These are phyloP conservation scores for Tympanuchus pallidicinctus DNA, from an alignment of 2,113 vertebrate genomes.

Conservation along the genomic window DNA sequence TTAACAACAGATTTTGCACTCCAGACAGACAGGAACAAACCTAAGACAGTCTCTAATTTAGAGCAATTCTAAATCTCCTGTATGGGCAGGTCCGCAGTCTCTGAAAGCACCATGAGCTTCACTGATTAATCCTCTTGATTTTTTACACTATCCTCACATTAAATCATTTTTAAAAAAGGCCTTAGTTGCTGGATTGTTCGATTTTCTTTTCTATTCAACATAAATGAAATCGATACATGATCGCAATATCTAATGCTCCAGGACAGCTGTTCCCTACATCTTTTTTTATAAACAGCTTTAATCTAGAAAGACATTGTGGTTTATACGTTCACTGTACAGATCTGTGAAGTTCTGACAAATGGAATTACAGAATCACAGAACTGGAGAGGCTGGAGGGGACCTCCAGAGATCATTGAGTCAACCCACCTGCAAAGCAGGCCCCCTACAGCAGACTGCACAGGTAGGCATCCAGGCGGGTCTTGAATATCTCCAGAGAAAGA, in stretches of 20 bases:
- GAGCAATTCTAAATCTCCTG: neutral
- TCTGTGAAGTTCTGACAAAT: neutral
- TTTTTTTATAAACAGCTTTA: neutral
- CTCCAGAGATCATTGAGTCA: too few relatives aligned
- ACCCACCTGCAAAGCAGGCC: too few relatives aligned
- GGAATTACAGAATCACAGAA: neutral
- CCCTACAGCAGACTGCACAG: too few relatives aligned
- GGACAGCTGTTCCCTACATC: neutral
- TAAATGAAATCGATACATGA: neutral
- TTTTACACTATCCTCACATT: neutral
- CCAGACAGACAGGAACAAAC: neutral
- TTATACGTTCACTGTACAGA: neutral
- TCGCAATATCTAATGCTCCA: neutral
- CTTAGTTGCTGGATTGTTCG: neutral
- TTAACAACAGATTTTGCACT: neutral
- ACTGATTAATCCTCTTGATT: neutral
- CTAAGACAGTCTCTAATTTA: neutral
- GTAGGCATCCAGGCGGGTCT: too few relatives aligned
- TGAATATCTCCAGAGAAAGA: too few relatives aligned
- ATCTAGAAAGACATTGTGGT: neutral
- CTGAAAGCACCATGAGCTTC: neutral
- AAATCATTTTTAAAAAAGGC: neutral
- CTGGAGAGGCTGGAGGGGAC: too few relatives aligned
- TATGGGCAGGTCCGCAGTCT: neutral
- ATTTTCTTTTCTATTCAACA: neutral